These are phyloP conservation scores for Orycteropus afer DNA, from an alignment of 2,113 vertebrate genomes.

Conservation along the genomic window DNA sequence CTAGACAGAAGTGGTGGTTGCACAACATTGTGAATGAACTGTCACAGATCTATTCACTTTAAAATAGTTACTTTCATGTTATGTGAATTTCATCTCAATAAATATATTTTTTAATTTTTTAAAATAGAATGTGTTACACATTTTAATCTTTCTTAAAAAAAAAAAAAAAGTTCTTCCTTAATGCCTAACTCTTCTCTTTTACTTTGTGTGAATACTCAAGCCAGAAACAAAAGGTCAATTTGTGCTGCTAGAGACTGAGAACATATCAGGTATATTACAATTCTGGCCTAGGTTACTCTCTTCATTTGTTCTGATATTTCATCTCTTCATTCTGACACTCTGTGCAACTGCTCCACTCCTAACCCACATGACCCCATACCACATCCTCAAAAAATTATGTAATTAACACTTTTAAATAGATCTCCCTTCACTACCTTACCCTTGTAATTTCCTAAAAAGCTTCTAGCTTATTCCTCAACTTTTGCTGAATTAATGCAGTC, in stretches of 20 bases:
- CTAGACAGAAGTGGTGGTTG: not conserved
- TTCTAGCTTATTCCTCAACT: not conserved
- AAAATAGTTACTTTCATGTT: not conserved
- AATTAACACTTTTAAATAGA: slow-evolving; percentile 4
- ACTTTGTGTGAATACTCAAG: not conserved
- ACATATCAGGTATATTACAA: not conserved
- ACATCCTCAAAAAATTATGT: not conserved
- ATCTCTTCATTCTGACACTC: not conserved
- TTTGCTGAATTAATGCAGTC: not conserved
- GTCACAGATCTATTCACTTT: not conserved
- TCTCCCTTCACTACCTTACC: not conserved
- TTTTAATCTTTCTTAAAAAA: not conserved
- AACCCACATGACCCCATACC: not conserved
- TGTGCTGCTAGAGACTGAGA: not conserved
- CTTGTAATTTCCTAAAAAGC: slow-evolving; percentile 32
- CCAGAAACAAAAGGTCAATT: not conserved
- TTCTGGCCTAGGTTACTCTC: not conserved
- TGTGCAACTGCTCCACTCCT: not conserved
- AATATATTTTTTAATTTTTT: not conserved
- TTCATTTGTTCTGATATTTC: not conserved
- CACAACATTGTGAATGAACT: not conserved
- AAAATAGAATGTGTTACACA: not conserved
- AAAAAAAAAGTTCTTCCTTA: not conserved
- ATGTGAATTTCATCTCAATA: not conserved
- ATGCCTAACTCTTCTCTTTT: not conserved